Evolutionary conservation across 2,113 vertebrate species (phyloP), one percentile per base, ranked within the genome.

Genomic region (Chamaetylas fuelleborni): DNA sequence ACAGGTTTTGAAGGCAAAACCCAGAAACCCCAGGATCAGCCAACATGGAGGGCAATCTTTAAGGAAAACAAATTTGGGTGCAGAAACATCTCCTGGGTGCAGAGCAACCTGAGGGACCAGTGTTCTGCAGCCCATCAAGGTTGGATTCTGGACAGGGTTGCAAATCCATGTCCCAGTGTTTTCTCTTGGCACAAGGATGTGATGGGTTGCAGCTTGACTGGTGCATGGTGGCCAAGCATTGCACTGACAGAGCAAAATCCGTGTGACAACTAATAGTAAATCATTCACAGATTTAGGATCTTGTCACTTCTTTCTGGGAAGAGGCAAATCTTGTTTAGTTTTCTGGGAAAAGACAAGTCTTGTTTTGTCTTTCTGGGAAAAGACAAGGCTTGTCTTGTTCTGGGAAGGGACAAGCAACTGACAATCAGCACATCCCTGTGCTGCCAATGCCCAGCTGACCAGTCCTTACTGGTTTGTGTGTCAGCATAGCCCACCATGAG

Each of bases 21-120:
- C 19, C 29, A n/a, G 29, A 61, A 82, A 54, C 20, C 12, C 19
- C 40, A 69, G 29, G 50, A 58, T 19, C 48, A 47, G 31, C 43
- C 67, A 53, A 10, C 0, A 0, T 1, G 0, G 9, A 56, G 7
- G 5, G 38, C 12, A 17, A 5, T 40, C 17, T 29, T 48, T 14
- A 36, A 56, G 73, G 42, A 14, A 31, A 66, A 20, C 0, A 0
- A 43, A 12, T 62, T 67, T 17, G 38, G 12, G 8, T 57, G 25
- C 18, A 38, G 24, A 51, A 25, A 33, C 16, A 7, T 28, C 57
- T 16, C 5, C 19, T 4, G 7, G 25, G 29, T 50, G 11, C 8
- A 1, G 33, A 15, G 51, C 26, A 23, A 62, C 40, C 28, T 24
- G n/a, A 29, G 38, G 19, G n/a, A 7, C 2, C 0, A 2, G 26